phyloP scores from a whole-genome alignment of 2,888 invertebrate species.

The Watsonalla cultraria region DNA sequence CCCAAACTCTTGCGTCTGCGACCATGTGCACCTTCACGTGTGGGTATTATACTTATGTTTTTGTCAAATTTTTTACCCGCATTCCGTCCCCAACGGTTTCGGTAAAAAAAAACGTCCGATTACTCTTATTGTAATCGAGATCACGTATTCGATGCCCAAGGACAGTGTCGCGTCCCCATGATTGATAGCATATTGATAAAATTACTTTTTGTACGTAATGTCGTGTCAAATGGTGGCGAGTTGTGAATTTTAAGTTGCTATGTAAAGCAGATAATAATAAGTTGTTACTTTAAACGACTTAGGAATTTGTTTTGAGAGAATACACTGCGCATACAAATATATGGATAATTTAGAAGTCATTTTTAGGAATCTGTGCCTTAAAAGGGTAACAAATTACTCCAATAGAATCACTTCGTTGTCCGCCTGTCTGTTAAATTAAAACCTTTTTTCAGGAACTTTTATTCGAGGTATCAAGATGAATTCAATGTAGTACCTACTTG shows the following conservation, averaged over 20 bases:
- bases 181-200: neutral
- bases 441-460: too few species aligned
- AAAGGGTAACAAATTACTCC: too few species aligned
- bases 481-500: too few species aligned
- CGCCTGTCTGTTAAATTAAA: too few species aligned
- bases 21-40: slow-evolving; percentile 19
- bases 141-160: slow-evolving; percentile 23
- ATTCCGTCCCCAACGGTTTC: slow-evolving; percentile 20
- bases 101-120: slow-evolving; percentile 15
- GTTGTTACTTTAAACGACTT: neutral
- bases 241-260: neutral
- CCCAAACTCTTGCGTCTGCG: neutral
- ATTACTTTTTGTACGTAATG: neutral
- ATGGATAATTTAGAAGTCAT: too few species aligned
- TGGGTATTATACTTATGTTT: slow-evolving; percentile 12
- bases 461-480: too few species aligned
- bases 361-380: too few species aligned
- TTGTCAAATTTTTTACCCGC: slow-evolving; percentile 22
- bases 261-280: neutral
- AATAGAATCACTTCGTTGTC: too few species aligned
- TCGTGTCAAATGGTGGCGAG: neutral
- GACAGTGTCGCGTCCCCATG: slow-evolving; percentile 12
- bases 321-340: too few species aligned
- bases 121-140: slow-evolving; percentile 28
- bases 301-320: neutral